phyloP scores from a whole-genome alignment of 2,888 invertebrate species.

The Rhagonycha lutea region DNA sequence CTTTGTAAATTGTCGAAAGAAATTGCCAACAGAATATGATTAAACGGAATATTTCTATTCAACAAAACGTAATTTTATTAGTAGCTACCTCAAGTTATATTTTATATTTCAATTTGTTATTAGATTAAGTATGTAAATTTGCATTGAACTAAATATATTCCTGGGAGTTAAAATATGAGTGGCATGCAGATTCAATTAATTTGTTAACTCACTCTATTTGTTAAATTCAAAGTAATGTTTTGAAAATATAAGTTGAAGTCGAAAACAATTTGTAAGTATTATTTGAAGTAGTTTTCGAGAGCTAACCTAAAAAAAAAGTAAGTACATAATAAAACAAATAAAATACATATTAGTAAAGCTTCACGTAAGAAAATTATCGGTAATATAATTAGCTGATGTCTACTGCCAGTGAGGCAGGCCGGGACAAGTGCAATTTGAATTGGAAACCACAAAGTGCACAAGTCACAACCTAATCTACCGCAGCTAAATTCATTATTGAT shows the following conservation, averaged over 20 bases:
- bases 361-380: neutral
- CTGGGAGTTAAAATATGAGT: neutral
- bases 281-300: neutral
- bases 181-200: neutral
- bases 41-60: neutral
- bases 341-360: neutral
- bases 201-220: neutral
- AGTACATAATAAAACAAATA: neutral
- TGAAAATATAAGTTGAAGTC: neutral
- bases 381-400: neutral
- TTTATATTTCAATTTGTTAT: neutral
- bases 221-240: neutral
- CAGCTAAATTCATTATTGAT: conserved; percentile 35
- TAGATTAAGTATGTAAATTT: conserved; percentile 1
- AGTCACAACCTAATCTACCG: conserved; percentile 60
- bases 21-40: neutral
- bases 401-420: conserved; percentile 58
- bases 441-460: conserved; percentile 60
- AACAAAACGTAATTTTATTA: neutral
- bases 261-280: neutral
- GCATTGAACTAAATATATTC: neutral
- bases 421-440: conserved; percentile 69
- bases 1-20: neutral
- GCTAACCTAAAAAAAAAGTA: neutral
- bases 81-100: neutral